phyloP scores from a whole-genome alignment of 2,888 invertebrate species.

The Lissonota sp. region DNA sequence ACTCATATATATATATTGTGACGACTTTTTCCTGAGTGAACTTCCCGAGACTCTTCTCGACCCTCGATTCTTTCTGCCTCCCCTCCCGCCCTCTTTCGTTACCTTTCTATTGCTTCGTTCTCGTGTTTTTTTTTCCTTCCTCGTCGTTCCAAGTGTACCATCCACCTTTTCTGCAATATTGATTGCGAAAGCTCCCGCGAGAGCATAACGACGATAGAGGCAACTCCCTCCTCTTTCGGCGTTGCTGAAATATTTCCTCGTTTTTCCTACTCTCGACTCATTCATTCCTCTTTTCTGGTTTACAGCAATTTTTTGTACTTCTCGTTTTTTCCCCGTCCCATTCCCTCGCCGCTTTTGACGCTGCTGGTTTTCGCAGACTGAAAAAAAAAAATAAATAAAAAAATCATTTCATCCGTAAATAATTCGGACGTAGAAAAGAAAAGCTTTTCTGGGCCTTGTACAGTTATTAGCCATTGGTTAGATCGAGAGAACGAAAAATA shows the following conservation, averaged over 20 bases:
- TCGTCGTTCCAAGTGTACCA: constrained; percentile 62
- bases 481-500: no score
- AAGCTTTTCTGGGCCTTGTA: constrained; percentile 11
- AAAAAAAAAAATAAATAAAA: constrained; percentile 21
- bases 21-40: constrained; percentile 24
- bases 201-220: constrained; percentile 68
- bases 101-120: constrained; percentile 54
- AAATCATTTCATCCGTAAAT: constrained; percentile 61
- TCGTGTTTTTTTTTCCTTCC: constrained; percentile 28
- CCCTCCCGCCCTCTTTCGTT: constrained; percentile 21
- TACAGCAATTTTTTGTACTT: constrained; percentile 29
- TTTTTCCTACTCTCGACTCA: constrained; percentile 52
- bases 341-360: constrained; percentile 28
- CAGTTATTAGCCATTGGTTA: not conserved
- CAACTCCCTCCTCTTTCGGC: constrained; percentile 1
- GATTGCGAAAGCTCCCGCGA: constrained; percentile 74
- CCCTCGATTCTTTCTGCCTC: constrained; percentile 30
- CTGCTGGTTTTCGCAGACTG: constrained; percentile 37
- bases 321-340: constrained; percentile 17
- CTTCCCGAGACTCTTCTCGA: constrained; percentile 31
- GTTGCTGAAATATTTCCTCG: constrained; percentile 59
- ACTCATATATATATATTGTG: not conserved
- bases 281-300: constrained; percentile 44
- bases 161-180: constrained; percentile 79
- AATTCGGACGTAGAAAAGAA: constrained; percentile 55